Conservation (phyloP, 2,797 vertebrate species). For the Clamator glandarius region DNA sequence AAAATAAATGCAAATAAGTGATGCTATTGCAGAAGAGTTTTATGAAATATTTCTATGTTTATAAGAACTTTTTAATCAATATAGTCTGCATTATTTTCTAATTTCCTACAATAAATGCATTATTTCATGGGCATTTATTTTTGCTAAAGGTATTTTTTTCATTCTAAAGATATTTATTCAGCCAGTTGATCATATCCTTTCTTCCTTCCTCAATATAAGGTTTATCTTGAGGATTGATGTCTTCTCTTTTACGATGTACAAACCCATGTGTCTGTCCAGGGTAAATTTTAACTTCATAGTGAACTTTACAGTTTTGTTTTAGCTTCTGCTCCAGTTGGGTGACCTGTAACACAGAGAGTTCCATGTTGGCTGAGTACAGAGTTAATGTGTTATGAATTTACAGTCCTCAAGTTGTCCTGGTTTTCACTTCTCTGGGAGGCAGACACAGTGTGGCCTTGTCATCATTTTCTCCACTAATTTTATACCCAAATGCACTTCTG, state of each 20-base stretch:
- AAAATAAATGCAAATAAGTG: neutral
- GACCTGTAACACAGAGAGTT: constrained; percentile 77
- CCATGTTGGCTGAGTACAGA: neutral
- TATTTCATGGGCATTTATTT: neutral
- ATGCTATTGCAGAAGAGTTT: neutral
- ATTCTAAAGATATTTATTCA: constrained; percentile 86
- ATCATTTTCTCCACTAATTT: neutral
- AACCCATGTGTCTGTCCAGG: constrained; percentile 93
- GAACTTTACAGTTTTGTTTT: constrained; percentile 84
- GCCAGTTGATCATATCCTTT: constrained; percentile 88
- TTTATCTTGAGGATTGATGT: constrained; percentile 85
- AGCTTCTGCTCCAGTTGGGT: constrained; percentile 81
- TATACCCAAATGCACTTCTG: neutral
- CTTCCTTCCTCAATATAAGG: constrained; percentile 86
- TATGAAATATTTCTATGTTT: neutral
- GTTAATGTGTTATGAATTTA: neutral
- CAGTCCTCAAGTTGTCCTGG: neutral
- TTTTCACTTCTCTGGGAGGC: neutral
- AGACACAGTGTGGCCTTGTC: neutral
- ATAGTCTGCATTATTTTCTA: neutral
- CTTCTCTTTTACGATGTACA: constrained; percentile 90
- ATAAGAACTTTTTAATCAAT: neutral
- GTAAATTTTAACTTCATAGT: constrained; percentile 89
- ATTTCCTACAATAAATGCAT: neutral
- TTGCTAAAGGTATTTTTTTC: constrained; percentile 75